Conservation (phyloP, 2,113 vertebrate genomes). For the Ploceus nigricollis region DNA sequence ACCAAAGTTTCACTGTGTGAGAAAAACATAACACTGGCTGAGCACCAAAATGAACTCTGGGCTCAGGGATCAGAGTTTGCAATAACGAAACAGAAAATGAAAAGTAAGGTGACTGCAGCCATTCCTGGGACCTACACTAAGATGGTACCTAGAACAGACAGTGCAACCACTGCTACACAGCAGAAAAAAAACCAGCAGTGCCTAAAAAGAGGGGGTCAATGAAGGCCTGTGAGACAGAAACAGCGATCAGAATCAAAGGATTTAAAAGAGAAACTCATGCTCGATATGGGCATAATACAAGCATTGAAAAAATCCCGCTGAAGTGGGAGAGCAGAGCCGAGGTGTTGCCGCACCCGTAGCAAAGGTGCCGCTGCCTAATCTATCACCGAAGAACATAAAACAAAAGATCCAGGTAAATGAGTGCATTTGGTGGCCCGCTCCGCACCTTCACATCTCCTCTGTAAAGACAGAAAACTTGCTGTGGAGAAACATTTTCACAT, state of each 20-base stretch:
- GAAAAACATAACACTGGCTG: neutral
- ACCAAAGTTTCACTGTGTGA: neutral
- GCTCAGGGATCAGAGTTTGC: neutral
- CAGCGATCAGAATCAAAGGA: neutral
- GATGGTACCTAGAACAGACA: neutral
- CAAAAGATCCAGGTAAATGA: neutral
- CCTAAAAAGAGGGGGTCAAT: neutral
- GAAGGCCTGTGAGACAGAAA: accelerated
- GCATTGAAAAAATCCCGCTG: neutral
- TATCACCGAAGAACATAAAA: accelerated
- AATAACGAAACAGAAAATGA: neutral
- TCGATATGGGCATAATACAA: accelerated
- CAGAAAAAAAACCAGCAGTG: accelerated
- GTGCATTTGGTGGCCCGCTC: accelerated
- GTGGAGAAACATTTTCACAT: accelerated
- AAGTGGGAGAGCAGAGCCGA: neutral
- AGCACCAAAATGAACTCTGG: neutral
- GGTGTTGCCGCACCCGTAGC: accelerated
- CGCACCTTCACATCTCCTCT: accelerated
- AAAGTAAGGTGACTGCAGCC: neutral
- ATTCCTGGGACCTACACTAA: neutral
- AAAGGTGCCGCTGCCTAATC: neutral
- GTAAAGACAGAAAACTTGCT: neutral
- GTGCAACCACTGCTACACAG: neutral
- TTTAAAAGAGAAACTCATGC: neutral